Base-by-base conservation (phyloP, 35 echinoderm and acorn worm species). In the Hemicentrotus pulcherrimus region DNA sequence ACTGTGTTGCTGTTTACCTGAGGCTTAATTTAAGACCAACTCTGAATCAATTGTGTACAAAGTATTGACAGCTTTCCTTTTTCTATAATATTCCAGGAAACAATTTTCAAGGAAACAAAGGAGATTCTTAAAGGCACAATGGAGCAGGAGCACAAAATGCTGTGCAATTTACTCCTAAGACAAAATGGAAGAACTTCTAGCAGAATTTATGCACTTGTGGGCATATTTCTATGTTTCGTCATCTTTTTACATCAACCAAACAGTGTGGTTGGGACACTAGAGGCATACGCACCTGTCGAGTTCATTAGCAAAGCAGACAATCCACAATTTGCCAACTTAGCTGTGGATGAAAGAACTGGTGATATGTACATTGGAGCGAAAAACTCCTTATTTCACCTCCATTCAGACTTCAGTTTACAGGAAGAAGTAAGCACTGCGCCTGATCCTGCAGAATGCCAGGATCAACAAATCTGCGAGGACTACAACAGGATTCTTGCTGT, bases 301-400 rank as follows among this genome's bases (percentile, higher is more conserved):
- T 90, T 45, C 88, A 90, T 13, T 28, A 45, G n/a, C 46, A 9
- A 46, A 30, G 9, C 12, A 45, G 88, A 30, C 4, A 4, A 90
- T 31, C 32, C 31, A 59, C 5, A 59, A 89, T 90, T 90, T 47
- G 4, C 12, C 46, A 30, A 90, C 32, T 41, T 90, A 32, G 88
- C 88, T 9, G 46, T 45, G 88, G 88, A 90, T 47, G 32, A 15
- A 15, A 41, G 4, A 24, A 90, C 88, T 18, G 33, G 88, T 13
- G 46, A 90, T 47, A 45, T 90, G 32, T 90, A 90, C 46, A 90
- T 90, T 45, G 88, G 88, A 47, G 88, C 88, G 0, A 41, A 90
- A 45, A 90, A 90, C 11, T 33, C 88, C 32, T 47, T 90, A 16
- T 24, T 90, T 90, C 88, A 90, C 12, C 88, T 90, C 9, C 32